A percentile compares a stretch with the other conserved stretches of the same genome.
Conservation (phyloP, 2,797 vertebrate species). For the Bufotes viridis region DNA sequence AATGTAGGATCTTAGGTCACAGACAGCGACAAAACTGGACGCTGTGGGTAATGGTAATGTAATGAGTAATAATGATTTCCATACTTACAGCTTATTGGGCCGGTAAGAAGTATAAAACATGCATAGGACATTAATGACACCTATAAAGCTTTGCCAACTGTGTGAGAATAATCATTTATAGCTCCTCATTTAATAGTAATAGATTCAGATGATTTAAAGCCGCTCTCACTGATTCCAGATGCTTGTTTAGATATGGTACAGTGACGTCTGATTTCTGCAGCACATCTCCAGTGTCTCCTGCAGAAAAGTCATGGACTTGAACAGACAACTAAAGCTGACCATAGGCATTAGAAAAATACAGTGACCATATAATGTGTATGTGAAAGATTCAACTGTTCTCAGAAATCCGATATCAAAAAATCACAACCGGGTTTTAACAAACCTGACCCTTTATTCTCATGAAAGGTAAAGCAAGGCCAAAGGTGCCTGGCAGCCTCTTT, state of each 20-base stretch:
- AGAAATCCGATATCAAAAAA: background rate
- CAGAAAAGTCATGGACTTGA: no score
- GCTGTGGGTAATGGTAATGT: background rate
- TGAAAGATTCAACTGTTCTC: background rate
- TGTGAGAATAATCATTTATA: conserved; percentile 12
- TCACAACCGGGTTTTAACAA: background rate
- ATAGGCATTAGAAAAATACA: no score
- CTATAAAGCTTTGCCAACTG: conserved; percentile 12
- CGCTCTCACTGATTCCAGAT: background rate
- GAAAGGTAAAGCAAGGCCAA: background rate
- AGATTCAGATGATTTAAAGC: background rate
- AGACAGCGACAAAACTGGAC: background rate
- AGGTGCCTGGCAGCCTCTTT: background rate
- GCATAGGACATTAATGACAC: conserved; percentile 20
- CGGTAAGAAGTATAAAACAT: conserved; percentile 17
- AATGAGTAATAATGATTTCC: background rate
- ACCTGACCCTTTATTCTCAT: background rate
- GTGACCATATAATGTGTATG: no score
- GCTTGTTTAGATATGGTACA: background rate
- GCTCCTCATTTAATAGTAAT: conserved; percentile 16
- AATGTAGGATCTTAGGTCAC: no score
- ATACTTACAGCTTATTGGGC: background rate
- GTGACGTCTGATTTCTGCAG: background rate
- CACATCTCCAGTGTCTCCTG: no score
- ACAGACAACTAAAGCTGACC: no score